Evolutionary conservation across 2,113 vertebrate genomes (phyloP).

Genomic region (Marmota flaviventris): DNA sequence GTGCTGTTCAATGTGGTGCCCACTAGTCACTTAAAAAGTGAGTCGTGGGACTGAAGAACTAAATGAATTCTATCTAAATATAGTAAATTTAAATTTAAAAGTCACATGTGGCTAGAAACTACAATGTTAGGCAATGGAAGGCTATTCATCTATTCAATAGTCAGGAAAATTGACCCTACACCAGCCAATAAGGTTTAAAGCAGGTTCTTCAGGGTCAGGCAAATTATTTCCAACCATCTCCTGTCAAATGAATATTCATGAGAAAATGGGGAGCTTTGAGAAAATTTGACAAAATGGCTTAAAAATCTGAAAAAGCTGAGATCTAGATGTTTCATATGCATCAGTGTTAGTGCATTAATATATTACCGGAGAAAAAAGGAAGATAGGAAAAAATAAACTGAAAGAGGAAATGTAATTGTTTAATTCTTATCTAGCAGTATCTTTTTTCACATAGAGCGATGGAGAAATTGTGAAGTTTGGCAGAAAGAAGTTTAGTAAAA

Average conservation of each 20-base stretch:
- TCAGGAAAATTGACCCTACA: neutral
- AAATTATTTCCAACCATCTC: neutral
- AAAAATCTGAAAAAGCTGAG: slow-evolving; percentile 25
- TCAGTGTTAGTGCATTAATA: neutral
- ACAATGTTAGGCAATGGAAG: neutral
- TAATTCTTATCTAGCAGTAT: neutral
- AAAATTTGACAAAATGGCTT: neutral
- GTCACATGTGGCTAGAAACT: neutral
- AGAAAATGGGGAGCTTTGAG: neutral
- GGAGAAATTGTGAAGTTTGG: neutral
- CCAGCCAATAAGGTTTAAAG: neutral
- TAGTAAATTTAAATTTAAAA: slow-evolving; percentile 32
- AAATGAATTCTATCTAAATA: neutral
- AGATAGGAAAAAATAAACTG: neutral
- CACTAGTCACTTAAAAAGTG: neutral
- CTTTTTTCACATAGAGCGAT: neutral
- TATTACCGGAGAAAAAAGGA: neutral
- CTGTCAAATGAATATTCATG: neutral
- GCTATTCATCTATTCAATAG: neutral
- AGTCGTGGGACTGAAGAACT: neutral
- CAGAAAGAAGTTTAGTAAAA: neutral
- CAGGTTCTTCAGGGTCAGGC: neutral
- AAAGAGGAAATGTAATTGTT: neutral
- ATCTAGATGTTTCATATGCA: neutral
- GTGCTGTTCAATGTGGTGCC: neutral